Evolutionary conservation across 2,888 invertebrate genomes (phyloP).

Genomic region (Catocala nupta): DNA sequence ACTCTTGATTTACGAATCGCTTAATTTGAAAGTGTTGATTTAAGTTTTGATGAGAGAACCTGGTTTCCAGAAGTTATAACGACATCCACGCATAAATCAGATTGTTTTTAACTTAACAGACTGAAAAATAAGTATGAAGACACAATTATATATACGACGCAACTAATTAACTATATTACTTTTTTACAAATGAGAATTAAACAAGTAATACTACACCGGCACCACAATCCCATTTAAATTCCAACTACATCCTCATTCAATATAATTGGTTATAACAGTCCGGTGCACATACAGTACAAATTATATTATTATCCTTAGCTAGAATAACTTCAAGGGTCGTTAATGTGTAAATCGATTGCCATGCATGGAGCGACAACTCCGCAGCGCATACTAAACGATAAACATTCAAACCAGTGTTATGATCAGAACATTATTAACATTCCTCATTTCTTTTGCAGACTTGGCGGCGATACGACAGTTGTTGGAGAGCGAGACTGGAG

Average conservation of each 20-base stretch:
- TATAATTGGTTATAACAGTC: constrained; percentile 66
- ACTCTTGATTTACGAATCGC: constrained; percentile 73
- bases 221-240: constrained; percentile 60
- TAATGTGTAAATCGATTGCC: constrained; percentile 70
- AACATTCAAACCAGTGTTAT: constrained; percentile 35
- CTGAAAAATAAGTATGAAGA: constrained; percentile 38
- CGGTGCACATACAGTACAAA: constrained; percentile 50
- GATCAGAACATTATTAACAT: constrained; percentile 51
- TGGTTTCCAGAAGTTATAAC: constrained; percentile 57
- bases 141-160: constrained; percentile 46
- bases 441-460: constrained; percentile 88
- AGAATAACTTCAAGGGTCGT: constrained; percentile 69
- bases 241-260: constrained; percentile 59
- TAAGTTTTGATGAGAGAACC: constrained; percentile 64
- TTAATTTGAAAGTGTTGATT: constrained; percentile 79
- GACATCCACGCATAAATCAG: constrained; percentile 55
- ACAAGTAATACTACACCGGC: constrained; percentile 26
- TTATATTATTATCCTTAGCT: constrained; percentile 65
- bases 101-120: constrained; percentile 48
- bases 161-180: constrained; percentile 29
- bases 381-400: constrained; percentile 51
- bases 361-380: constrained; percentile 59
- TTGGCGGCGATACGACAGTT: constrained; percentile 94
- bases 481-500: constrained; percentile 91
- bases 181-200: constrained; percentile 33